phyloP scores from a whole-genome alignment of 2,888 invertebrate species.

The Lasioglossum vierecki region DNA sequence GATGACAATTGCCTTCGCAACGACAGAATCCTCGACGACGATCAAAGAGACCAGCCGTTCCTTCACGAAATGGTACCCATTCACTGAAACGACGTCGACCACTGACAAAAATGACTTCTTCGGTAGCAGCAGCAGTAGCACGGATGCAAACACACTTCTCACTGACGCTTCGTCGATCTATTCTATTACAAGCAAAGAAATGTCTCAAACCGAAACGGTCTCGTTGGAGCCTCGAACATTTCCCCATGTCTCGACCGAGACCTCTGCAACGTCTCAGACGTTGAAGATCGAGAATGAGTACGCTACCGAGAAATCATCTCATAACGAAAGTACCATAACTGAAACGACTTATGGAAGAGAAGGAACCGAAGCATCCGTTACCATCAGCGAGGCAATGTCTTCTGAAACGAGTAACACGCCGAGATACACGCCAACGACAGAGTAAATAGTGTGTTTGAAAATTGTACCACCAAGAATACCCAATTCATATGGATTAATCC shows the following conservation, averaged over 20 bases:
- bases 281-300: conserved; percentile 25
- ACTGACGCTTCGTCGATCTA: conserved; percentile 37
- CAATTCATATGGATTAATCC: background rate
- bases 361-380: background rate
- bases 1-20: conserved; percentile 4
- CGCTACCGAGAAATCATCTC: conserved; percentile 40
- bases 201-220: conserved; percentile 27
- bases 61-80: conserved; percentile 54
- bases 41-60: conserved; percentile 30
- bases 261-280: conserved; percentile 7
- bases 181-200: conserved; percentile 30
- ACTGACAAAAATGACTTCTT: conserved; percentile 25
- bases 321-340: conserved; percentile 32
- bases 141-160: conserved; percentile 40
- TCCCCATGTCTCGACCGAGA: conserved; percentile 26
- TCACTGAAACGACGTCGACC: conserved; percentile 38
- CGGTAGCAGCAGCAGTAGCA: conserved; percentile 6
- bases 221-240: conserved; percentile 40
- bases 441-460: conserved; percentile 37
- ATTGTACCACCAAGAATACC: background rate
- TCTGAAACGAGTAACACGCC: conserved; percentile 26
- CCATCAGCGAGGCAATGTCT: conserved; percentile 16
- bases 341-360: conserved; percentile 16
- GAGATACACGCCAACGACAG: conserved; percentile 34
- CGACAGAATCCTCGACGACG: conserved; percentile 33